Base-by-base conservation (phyloP, 2,888 invertebrate genomes). In the Thecocarcelia acutangulata region DNA sequence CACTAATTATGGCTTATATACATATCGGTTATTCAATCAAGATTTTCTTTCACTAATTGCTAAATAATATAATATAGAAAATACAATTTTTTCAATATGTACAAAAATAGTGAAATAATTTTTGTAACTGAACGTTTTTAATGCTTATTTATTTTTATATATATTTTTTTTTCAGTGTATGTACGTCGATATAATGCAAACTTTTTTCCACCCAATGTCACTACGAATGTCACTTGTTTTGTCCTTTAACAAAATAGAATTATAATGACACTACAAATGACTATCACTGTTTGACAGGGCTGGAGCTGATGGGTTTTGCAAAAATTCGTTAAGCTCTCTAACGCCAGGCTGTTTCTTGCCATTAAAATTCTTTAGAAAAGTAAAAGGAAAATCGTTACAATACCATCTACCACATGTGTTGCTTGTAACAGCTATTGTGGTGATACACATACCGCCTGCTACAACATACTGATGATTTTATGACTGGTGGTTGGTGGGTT, bases 181-280 rank as follows among this genome's bases (percentile, higher is more conserved):
- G 59, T 42, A 42, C 17, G 0, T n/a, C 5, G 56, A 54, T 5
- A 19, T 8, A 17, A 21, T 17, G 42, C n/a, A 13, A 44, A 15
- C 4, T 24, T 33, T 6, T 50, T 21, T 15, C 11, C 17, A 52
- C 11, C 12, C 40, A 15, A 33, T 24, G 24, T 8, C 28, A 42
- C 15, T 40, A 28, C 3, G 17, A 42, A 61, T 28, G 11, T 3
- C 42, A 61, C 46, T 15, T 28, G n/a, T 3, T 63, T 63, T 33
- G 33, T 28, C 28, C 37, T 75, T 52, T 19, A 13, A 42, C 13
- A 28, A 59, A 75, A 75, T 68, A 68, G 42, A 59, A 68, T 68
- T 75, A 33, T 59, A 59, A 66, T 74, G 24, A 48, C 48, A 58
- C 66, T 46, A n/a, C 69, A 61, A 17, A 17, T 69, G 24, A 54